Base-by-base conservation (phyloP, 2,888 invertebrate genomes). In the Pogonocherus hispidulus region DNA sequence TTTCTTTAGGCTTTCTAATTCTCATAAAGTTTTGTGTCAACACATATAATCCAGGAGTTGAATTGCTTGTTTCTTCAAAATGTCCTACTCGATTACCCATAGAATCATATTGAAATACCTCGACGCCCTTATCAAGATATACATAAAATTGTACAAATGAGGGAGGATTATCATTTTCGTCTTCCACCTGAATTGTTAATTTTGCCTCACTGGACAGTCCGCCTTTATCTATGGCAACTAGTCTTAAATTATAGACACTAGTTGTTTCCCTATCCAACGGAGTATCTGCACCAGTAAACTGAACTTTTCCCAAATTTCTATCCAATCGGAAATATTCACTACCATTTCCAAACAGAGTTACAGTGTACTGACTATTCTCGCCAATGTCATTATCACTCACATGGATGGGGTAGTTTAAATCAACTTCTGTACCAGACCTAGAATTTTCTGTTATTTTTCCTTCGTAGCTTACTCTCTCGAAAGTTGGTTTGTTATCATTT, bases 401-500 rank as follows among this genome's bases (percentile, higher is more conserved):
- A 70, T 88, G 89, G 8, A 96, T 90, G 46, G 89, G 90, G 75
- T 90, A 89, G 67, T 90, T 89, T 83, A 94, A 86, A 72, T 89
- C 89, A 0, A 95, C 90, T 83, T 92, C 91, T 0, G 92, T 91
- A 5, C 91, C 91, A 41, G 87, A 86, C 8, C 87, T 86, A 27
- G 93, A 91, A 83, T 97, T 95, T 86, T 97, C 97, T 47, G 87
- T 86, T 14, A 97, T 91, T 69, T 89, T 88, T 0, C 95, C 94
- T 78, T 94, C 92, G 81, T 95, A 97, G 0, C 87, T 83, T 0
- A 88, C 81, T 9, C 89, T 85, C 73, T 92, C 91, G 82, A 97
- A 97, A 66, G 90, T 84, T 0, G 97, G 97, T 2, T 94, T 89
- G 79, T 95, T 95, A 80, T 96, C 96, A 80, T 96, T 96, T 70